Evolutionary conservation across 2,888 invertebrate genomes (phyloP).

Genomic region (Endotricha flammealis): DNA sequence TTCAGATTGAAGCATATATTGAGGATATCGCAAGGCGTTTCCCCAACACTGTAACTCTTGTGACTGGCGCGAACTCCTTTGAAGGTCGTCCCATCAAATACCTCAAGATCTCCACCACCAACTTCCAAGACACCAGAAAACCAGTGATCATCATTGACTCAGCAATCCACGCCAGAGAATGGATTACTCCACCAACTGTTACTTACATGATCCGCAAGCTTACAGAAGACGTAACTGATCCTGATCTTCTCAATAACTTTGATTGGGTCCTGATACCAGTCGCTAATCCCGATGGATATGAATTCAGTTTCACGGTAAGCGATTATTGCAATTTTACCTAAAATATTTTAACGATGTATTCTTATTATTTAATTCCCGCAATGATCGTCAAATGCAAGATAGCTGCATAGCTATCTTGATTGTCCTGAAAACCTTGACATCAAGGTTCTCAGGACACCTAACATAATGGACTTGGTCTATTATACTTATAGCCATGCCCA

Average conservation of each 20-base stretch:
- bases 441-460: too few species aligned
- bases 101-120: conserved; percentile 77
- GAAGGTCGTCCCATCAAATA: conserved; percentile 76
- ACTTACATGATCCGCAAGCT: conserved; percentile 82
- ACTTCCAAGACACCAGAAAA: conserved; percentile 53
- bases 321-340: too few species aligned
- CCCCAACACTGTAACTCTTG: conserved; percentile 64
- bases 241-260: conserved; percentile 73
- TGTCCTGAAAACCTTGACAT: too few species aligned
- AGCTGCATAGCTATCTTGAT: too few species aligned
- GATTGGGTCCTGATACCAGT: conserved; percentile 83
- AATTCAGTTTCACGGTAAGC: conserved; percentile 58
- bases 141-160: conserved; percentile 80
- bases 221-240: conserved; percentile 75
- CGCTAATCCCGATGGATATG: conserved; percentile 86
- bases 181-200: conserved; percentile 83
- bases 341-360: too few species aligned
- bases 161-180: conserved; percentile 82
- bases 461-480: too few species aligned
- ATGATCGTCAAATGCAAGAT: too few species aligned
- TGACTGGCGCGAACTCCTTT: conserved; percentile 69
- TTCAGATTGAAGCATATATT: conserved; percentile 53
- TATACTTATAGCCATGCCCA: too few species aligned
- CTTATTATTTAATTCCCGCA: too few species aligned
- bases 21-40: conserved; percentile 55